Evolutionary conservation across 2,797 vertebrate species (phyloP).

Genomic region (Syndactyla subalaris): DNA sequence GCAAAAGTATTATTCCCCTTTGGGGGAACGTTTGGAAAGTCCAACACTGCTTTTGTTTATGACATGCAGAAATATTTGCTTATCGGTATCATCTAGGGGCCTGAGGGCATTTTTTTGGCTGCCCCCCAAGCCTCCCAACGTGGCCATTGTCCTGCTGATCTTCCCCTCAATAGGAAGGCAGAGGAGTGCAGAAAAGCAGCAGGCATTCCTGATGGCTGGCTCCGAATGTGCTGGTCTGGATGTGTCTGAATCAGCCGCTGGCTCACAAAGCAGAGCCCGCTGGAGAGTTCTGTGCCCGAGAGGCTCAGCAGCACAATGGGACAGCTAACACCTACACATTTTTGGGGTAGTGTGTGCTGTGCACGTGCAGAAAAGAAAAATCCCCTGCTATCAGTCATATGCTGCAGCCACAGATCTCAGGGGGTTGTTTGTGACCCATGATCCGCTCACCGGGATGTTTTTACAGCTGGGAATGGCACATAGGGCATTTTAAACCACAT

Average conservation of each 20-base stretch:
- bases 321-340: slow-evolving; percentile 67
- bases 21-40: not conserved
- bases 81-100: not conserved
- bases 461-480: not conserved
- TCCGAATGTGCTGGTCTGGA: slow-evolving; percentile 45
- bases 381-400: not conserved
- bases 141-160: slow-evolving; percentile 29
- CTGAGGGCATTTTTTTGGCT: not conserved
- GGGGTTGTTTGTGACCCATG: not conserved
- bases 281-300: slow-evolving; percentile 23
- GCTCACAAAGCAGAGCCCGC: not conserved
- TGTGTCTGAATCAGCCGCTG: not conserved
- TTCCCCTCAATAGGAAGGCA: slow-evolving; percentile 29
- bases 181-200: not conserved
- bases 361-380: slow-evolving; percentile 39
- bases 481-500: not conserved
- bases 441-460: not conserved
- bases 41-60: not conserved
- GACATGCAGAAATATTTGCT: not conserved
- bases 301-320: slow-evolving; percentile 63
- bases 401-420: not conserved
- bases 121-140: not conserved
- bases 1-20: not conserved
- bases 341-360: not conserved
- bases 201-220: not conserved